Evolutionary conservation across 2,113 vertebrate genomes (phyloP).

Genomic region (Gopherus flavomarginatus): DNA sequence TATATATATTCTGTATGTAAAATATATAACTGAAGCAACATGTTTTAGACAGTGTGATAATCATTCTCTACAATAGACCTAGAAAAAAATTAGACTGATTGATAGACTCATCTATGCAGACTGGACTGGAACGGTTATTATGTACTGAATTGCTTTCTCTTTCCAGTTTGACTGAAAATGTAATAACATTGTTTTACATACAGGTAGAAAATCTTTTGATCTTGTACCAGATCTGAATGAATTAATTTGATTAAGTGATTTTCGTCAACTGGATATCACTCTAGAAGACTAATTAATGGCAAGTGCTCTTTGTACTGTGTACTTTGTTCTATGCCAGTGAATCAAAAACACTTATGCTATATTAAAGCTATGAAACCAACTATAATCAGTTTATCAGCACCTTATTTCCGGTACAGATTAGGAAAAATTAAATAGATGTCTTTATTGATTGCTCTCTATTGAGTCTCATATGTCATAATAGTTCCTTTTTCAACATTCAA

Average conservation of each 20-base stretch:
- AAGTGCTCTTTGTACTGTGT: neutral
- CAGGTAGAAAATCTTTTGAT: neutral
- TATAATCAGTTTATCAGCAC: neutral
- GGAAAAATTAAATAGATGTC: neutral
- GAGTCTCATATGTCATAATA: neutral
- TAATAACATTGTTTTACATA: neutral
- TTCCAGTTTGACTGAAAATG: neutral
- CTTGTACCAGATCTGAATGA: neutral
- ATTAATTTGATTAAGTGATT: neutral
- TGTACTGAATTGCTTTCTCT: neutral
- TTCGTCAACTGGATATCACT: neutral
- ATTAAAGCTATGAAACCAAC: neutral
- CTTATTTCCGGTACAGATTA: neutral
- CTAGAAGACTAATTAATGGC: neutral
- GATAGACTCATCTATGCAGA: neutral
- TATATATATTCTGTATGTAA: neutral
- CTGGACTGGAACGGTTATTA: neutral
- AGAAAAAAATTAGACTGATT: neutral
- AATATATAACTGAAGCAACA: fast-evolving
- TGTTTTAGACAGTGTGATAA: neutral
- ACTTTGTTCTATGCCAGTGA: neutral
- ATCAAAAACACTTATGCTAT: neutral
- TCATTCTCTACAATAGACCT: fast-evolving
- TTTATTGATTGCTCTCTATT: neutral
- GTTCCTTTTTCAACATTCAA: neutral